Conservation (phyloP, 2,888 invertebrate species). For the Serrognathus titanus region DNA sequence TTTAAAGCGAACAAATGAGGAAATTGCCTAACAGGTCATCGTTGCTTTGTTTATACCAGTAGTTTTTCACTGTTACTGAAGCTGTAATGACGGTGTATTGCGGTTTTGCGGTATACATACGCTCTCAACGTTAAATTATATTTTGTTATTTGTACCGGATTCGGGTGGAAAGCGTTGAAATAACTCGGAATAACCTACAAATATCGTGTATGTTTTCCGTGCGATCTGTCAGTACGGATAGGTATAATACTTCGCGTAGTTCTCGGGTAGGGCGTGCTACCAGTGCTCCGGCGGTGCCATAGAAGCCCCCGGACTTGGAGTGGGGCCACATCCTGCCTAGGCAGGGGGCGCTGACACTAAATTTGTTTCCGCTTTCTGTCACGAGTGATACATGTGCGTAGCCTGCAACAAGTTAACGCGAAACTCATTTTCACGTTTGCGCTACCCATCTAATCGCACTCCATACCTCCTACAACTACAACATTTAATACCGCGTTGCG, state of each 20-base stretch:
- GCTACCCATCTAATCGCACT: not conserved
- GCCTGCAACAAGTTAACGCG: conserved; percentile 2
- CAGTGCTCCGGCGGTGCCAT: conserved; percentile 34
- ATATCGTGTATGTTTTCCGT: conserved; percentile 15
- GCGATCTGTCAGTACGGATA: conserved; percentile 31
- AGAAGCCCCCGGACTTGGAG: conserved; percentile 43
- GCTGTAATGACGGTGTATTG: conserved; percentile 13
- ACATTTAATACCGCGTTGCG: too few species aligned
- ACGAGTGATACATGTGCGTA: conserved; percentile 13
- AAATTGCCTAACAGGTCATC: conserved; percentile 51
- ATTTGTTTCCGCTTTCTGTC: conserved; percentile 30
- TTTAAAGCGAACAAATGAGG: conserved; percentile 37
- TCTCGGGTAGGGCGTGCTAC: conserved; percentile 32
- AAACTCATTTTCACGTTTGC: conserved; percentile 7
- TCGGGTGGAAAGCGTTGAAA: not conserved
- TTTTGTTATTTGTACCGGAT: too few species aligned
- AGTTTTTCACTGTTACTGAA: conserved; percentile 22
- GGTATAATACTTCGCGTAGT: conserved; percentile 20
- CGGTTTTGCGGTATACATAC: not conserved
- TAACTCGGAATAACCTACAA: conserved; percentile 19
- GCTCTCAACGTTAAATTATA: not conserved
- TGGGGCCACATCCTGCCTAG: conserved; percentile 38
- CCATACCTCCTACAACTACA: too few species aligned
- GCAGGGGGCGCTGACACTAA: conserved; percentile 40
- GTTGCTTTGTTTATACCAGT: conserved; percentile 45